Base-by-base conservation (phyloP, 1,140 invertebrate species). In the Cotesia chilonis region DNA sequence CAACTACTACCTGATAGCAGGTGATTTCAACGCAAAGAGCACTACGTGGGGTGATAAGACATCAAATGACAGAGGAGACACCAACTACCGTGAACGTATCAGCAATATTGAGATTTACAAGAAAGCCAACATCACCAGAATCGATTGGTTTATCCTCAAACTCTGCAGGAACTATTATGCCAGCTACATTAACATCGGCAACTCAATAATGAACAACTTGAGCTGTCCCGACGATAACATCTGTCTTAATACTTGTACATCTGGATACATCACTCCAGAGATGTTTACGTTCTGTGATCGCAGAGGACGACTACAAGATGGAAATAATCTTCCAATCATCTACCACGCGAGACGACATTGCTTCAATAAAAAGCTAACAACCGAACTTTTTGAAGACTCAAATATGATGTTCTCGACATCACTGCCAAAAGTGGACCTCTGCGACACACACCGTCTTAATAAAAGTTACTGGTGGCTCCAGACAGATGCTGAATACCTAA, bases 281-380 rank as follows among this genome's bases (percentile, higher is more conserved):
- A 14, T 14, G 14, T 14, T 14, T 0, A 14, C 14, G 14, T 14
- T 14, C 14, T 14, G 14, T 14, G 14, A 14, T 14, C 14, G 14
- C 14, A 14, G 14, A 14, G 14, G 14, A 14, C 14, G 14, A n/a
- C 12, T 68, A 9, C 47, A 68, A 68, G 17, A 57, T 14, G 52
- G 17, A 28, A 54, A 52, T 12, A 68, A 68, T n/a, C 6, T 68
- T 4, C 66, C 47, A n/a, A 47, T 57, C 6, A 51, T 68, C 3
- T 68, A 54, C 47, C 66, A 68, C 17, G 28, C n/a, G 52, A 35
- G 36, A 28, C 0, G 66, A 9, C 41, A 68, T 20, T 41, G 17
- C 47, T 7, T 17, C 51, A 54, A 55, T n/a, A 54, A 68, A 57
- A 57, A 36, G n/a, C 10, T 68, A 41, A 6, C 14, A 17, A 55